Evolutionary conservation across 2,797 vertebrate genomes (phyloP), one percentile per base, ranked within the genome.

Genomic region (Takifugu rubripes): DNA sequence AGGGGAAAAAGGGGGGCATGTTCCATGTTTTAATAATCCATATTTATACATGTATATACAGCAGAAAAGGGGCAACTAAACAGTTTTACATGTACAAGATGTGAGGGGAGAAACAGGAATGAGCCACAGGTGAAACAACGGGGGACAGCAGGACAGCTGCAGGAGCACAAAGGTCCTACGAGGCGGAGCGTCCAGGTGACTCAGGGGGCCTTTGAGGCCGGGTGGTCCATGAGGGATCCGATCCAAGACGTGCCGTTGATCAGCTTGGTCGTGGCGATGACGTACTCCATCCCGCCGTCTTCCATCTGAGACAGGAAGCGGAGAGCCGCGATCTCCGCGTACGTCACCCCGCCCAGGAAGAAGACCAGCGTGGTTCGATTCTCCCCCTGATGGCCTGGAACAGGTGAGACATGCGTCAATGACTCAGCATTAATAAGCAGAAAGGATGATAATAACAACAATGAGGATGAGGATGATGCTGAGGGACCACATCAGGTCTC

Each of bases 261-360:
- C 1, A 99, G 93, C 74, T 99, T 99, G 1, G 97, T 99, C 12
- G 97, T 96, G 42, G 95, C 96, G 52, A 99, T 95, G 3, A 99
- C 90, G 0, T 99, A 99, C 56, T 99, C 97, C 5, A 94, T 98
- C 52, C 96, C 95, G 5, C 96, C 93, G 15, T 99, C 97, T 70
- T 99, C 97, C 93, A 97, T 92, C 53, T 99, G 96, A 24, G 97
- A 98, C 47, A 99, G 93, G 59, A 99, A 99, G 1, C 97, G 90
- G 31, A 99, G 91, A 0, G 97, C 97, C 0, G 97, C 95, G 25
- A 99, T 96, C 75, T 99, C 97, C 0, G 97, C 97, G 0, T 95
- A 99, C 0, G 97, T 95, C 36, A 99, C 94, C 0, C 97, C 97
- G 0, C 97, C 97, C 0, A 99, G 92, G 80, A 99, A 99, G 85